A percentile compares a stretch with the other conserved stretches of the same genome.
phyloP scores from a whole-genome alignment of 1,140 invertebrate genomes.

The Macrosteles quadrilineatus region DNA sequence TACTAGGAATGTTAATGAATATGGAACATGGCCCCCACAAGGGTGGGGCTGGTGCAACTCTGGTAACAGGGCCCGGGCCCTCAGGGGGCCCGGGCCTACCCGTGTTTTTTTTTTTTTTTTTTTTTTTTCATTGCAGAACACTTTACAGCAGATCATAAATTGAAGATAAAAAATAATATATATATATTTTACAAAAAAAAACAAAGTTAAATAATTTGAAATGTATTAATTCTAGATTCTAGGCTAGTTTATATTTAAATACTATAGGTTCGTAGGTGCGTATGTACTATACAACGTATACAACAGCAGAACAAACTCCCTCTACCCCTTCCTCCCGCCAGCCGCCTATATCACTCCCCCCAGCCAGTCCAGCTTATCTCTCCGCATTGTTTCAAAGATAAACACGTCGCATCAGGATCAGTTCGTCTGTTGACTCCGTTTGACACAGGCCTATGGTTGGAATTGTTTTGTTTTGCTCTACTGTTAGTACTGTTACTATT shows the following conservation, averaged over 20 bases:
- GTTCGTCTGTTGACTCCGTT: too few species aligned
- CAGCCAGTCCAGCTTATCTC: too few species aligned
- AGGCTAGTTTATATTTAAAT: not conserved
- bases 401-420: too few species aligned
- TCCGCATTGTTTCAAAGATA: too few species aligned
- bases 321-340: not conserved
- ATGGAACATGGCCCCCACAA: not conserved
- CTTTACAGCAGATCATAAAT: not conserved
- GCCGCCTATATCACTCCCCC: not conserved
- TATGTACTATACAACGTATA: not conserved
- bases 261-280: too few species aligned
- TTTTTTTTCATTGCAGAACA: not conserved
- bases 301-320: too few species aligned
- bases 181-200: not conserved
- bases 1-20: not conserved
- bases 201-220: constrained; percentile 1
- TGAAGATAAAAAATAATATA: not conserved
- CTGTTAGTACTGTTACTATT: too few species aligned
- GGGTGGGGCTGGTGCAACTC: not conserved
- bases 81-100: not conserved
- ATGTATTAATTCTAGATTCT: not conserved
- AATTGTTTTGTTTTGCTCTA: too few species aligned
- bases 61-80: not conserved
- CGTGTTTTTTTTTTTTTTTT: not conserved
- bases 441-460: too few species aligned